A percentile compares a stretch with the other conserved stretches of the same genome.
Conservation (phyloP, 2,113 vertebrate species). For the Paralichthys olivaceus region DNA sequence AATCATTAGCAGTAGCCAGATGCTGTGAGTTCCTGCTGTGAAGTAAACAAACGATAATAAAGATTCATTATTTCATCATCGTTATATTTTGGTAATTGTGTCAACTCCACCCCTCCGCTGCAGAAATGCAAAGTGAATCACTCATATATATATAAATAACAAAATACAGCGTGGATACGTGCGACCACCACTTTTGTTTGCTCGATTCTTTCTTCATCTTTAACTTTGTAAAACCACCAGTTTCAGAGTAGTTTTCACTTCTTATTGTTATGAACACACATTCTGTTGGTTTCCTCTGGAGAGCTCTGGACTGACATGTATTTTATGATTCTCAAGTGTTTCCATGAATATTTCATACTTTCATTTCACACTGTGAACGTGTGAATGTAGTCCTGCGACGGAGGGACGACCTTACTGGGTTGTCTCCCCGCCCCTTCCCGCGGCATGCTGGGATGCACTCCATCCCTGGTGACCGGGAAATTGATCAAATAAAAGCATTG, state of each 20-base stretch:
- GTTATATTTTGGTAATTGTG: constrained; percentile 30
- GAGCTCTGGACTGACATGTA: background rate
- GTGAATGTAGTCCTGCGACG: background rate
- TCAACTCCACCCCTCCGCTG: constrained; percentile 23
- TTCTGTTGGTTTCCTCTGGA: too few species aligned
- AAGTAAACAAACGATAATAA: constrained; percentile 20
- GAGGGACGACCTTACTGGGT: background rate
- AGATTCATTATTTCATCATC: constrained; percentile 23
- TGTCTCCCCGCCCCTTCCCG: too few species aligned
- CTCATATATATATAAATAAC: background rate
- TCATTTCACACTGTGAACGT: constrained; percentile 29
- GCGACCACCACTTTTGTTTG: too few species aligned
- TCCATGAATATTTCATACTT: constrained; percentile 40
- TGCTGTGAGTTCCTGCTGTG: background rate
- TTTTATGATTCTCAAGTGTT: constrained; percentile 34
- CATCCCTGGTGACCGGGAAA: too few species aligned
- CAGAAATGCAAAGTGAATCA: constrained; percentile 19
- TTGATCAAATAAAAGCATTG: too few species aligned
- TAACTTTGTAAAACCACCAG: too few species aligned
- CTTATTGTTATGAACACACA: too few species aligned
- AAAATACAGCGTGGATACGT: background rate
- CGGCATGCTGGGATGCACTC: too few species aligned
- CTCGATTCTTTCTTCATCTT: too few species aligned
- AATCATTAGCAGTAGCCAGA: background rate
- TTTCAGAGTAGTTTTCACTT: too few species aligned